Base-by-base conservation (phyloP, 1,140 invertebrate genomes). In the Coptotermes formosanus region DNA sequence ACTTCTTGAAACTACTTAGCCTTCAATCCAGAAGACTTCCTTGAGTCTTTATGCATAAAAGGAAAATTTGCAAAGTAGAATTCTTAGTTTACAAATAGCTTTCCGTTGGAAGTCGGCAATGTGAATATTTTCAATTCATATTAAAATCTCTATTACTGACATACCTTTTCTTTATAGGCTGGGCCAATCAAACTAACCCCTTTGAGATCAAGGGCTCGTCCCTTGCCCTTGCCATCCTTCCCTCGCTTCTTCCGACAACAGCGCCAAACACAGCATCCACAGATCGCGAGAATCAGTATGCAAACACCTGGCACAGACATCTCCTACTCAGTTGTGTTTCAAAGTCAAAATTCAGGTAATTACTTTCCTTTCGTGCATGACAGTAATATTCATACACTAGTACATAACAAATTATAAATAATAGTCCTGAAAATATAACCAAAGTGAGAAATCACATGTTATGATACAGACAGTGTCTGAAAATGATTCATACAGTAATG, bases 151-250 rank as follows among this genome's bases (percentile, higher is more conserved):
- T 30, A 75, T 75, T n/a, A 45, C 12, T 38, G 32, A 90, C 89
- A 90, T 94, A 98, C 98, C 96, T 99, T 99, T 93, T 99, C 98
- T 92, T 99, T 99, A 92, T 98, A 98, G 81, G 97, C 96, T 89
- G 97, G 98, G 89, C 98, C 98, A 85, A 99, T 93, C 59, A 99
- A 93, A 90, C 98, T 97, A 88, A 99, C 98, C 89, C 97, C 97
- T 93, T 99, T 99, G 87, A 99, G 92, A 91, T 99, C 98, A 87
- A 99, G 98, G 23, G 94, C 94, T 86, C 97, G 97, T 91, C 99
- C 98, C 91, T 97, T 97, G 91, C 99, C 98, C 91, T 98, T 98
- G 89, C 96, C 97, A 92, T 98, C 97, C 94, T 98, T 98, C 93
- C 97, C 97, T 88, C 97, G 94, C 91, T 97, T 93, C 90, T 98